A percentile compares a stretch with the other conserved stretches of the same genome.
Conservation (phyloP, 2,113 vertebrate genomes). For the Nothocercus julius region DNA sequence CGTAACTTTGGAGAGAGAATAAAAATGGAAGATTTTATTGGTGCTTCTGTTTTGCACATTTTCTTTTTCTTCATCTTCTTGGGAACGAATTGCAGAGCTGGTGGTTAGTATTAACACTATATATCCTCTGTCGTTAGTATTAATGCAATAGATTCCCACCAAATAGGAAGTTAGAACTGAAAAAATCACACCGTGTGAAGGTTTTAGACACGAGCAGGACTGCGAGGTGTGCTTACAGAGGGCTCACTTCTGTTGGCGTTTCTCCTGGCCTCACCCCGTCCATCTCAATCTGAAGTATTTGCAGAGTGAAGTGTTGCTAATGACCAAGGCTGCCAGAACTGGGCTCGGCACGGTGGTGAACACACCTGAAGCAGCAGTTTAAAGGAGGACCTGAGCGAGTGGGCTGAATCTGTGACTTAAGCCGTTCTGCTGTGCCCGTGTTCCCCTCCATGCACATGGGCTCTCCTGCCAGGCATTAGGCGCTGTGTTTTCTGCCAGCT, state of each 20-base stretch:
- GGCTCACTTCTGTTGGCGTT: constrained; percentile 12
- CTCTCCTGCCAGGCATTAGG: neutral
- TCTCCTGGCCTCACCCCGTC: constrained; percentile 45
- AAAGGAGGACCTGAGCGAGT: neutral
- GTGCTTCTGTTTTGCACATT: neutral
- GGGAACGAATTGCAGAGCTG: constrained; percentile 35
- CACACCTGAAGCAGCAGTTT: neutral
- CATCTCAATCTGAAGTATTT: constrained; percentile 51
- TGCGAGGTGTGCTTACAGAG: constrained; percentile 31
- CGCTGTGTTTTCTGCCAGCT: rapidly evolving
- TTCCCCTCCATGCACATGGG: neutral
- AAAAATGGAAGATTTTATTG: constrained; percentile 41
- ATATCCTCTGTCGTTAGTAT: constrained; percentile 41
- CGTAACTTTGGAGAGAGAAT: neutral
- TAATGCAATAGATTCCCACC: neutral
- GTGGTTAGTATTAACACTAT: constrained; percentile 31
- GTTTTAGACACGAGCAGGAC: constrained; percentile 10
- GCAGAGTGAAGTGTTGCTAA: constrained; percentile 59
- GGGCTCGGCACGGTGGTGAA: neutral
- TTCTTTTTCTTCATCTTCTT: constrained; percentile 42
- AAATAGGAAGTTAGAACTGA: neutral
- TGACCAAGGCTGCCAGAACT: neutral
- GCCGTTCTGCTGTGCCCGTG: neutral
- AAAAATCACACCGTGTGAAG: neutral
- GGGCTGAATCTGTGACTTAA: neutral